These are phyloP conservation scores for Ophthalmolycus amberensis DNA, from an alignment of 2,113 vertebrate genomes.

Conservation along the genomic window DNA sequence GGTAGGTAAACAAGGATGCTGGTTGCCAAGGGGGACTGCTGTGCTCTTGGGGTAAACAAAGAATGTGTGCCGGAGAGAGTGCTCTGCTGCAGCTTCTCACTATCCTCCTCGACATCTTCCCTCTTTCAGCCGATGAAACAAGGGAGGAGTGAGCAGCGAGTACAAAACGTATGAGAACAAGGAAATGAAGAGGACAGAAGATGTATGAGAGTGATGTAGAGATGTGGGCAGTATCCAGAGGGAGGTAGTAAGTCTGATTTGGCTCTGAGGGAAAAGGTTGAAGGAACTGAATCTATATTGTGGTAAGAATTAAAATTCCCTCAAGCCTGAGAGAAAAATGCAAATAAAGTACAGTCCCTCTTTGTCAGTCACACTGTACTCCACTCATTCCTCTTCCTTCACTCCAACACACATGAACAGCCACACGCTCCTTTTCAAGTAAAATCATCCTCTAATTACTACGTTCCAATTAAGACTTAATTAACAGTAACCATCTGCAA, in stretches of 20 bases:
- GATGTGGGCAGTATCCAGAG: constrained; percentile 11
- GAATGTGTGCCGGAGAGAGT: constrained; percentile 52
- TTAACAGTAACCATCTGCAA: constrained; percentile 82
- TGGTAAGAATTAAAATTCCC: constrained; percentile 67
- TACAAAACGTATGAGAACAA: constrained; percentile 32
- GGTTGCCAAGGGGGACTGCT: constrained; percentile 81
- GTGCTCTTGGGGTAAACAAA: constrained; percentile 79
- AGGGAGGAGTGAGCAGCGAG: not conserved
- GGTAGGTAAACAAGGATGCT: constrained; percentile 87
- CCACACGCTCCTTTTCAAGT: constrained; percentile 60
- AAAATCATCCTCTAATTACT: constrained; percentile 81
- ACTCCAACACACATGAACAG: constrained; percentile 57
- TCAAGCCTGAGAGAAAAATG: constrained; percentile 65
- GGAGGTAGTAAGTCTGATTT: constrained; percentile 32
- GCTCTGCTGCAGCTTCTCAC: constrained; percentile 28
- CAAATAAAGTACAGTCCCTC: constrained; percentile 65
- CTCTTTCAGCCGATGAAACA: not conserved
- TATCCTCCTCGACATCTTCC: not conserved
- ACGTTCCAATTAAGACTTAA: constrained; percentile 81
- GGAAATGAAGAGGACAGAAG: constrained; percentile 17
- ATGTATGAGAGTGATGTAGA: constrained; percentile 31
- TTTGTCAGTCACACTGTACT: constrained; percentile 40
- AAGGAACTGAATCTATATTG: constrained; percentile 52
- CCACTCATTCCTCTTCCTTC: constrained; percentile 28
- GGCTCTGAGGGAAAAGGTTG: constrained; percentile 31